phyloP scores from a whole-genome alignment of 2,888 invertebrate species.

The Eupithecia subfuscata region DNA sequence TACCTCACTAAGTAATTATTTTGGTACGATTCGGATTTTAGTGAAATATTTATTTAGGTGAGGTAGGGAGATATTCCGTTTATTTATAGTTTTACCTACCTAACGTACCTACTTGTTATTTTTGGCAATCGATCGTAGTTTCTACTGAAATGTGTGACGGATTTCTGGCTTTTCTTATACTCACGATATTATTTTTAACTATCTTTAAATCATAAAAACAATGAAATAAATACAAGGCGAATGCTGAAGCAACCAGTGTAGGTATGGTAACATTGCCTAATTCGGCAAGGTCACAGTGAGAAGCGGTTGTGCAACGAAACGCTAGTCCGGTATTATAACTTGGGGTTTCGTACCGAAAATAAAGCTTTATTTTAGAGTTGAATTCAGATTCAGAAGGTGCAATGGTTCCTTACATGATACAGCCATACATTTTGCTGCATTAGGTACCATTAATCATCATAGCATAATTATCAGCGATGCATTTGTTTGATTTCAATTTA shows the following conservation, averaged over 20 bases:
- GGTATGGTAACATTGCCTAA: constrained; percentile 61
- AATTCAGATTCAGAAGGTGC: background rate
- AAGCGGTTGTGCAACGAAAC: constrained; percentile 41
- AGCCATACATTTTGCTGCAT: background rate
- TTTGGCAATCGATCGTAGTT: background rate
- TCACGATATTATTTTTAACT: constrained; percentile 12
- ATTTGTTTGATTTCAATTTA: background rate
- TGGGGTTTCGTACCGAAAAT: constrained; percentile 18
- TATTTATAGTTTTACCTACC: background rate
- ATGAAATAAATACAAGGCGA: constrained; percentile 48
- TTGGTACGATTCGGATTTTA: background rate
- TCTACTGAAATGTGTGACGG: background rate
- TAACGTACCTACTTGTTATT: background rate
- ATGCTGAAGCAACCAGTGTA: constrained; percentile 50
- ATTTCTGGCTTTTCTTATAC: background rate
- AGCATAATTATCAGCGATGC: background rate
- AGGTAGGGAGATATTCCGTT: background rate
- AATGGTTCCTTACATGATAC: background rate
- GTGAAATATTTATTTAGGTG: background rate
- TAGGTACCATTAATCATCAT: background rate
- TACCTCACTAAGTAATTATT: background rate
- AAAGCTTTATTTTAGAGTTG: background rate
- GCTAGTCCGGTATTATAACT: constrained; percentile 34
- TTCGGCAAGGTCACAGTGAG: constrained; percentile 60
- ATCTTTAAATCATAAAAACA: constrained; percentile 22